Evolutionary conservation across 53 echinoderm and acorn worm species (phyloP).

Genomic region (Apostichopus leukothele): DNA sequence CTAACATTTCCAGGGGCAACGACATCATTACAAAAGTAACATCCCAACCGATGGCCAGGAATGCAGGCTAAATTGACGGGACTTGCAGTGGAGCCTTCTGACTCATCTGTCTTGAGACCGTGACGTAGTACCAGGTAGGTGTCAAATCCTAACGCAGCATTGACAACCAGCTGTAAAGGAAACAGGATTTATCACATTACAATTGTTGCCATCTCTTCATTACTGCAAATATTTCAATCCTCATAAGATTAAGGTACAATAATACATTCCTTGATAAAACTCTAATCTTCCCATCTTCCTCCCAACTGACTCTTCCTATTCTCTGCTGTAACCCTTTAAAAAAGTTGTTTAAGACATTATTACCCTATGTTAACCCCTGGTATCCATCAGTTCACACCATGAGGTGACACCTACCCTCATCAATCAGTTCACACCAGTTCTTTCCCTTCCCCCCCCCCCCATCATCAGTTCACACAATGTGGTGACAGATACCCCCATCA

Average conservation of each 20-base stretch:
- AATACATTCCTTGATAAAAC: no score
- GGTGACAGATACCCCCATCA: no score
- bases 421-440: not conserved
- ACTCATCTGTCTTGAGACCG: constrained; percentile 63
- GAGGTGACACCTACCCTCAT: not conserved
- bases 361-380: no score
- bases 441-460: not conserved
- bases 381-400: no score
- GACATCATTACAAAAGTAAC: constrained; percentile 99
- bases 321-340: no score
- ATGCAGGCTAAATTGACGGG: constrained; percentile 57
- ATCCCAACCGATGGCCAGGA: constrained; percentile 82
- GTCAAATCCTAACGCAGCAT: constrained; percentile 94
- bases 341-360: no score
- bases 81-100: not conserved
- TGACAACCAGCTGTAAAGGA: constrained; percentile 76
- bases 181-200: not conserved
- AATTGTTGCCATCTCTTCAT: no score
- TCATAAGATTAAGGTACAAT: no score
- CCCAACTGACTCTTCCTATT: no score
- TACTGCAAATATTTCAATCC: no score
- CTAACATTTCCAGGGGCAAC: constrained; percentile 98
- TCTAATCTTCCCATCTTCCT: no score
- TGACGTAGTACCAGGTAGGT: constrained; percentile 97
- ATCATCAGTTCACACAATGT: no score